Percentiles rank a stretch among this genome's conserved stretches.
These are phyloP conservation scores for Stegastes partitus DNA, from an alignment of 2,113 vertebrate species.

Conservation along the genomic window DNA sequence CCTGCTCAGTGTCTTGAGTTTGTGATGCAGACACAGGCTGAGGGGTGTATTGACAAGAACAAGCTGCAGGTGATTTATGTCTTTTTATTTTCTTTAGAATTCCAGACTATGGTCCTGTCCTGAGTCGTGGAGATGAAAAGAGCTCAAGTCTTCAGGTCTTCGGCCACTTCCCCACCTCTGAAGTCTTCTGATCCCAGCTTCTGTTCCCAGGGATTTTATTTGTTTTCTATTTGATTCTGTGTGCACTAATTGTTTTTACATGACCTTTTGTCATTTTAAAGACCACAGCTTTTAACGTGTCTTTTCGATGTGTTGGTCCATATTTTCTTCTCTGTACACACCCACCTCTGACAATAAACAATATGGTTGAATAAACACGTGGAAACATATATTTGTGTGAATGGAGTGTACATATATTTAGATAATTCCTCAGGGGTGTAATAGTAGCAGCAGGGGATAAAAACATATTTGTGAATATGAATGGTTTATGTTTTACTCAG, in stretches of 20 bases:
- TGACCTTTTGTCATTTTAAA: conserved; percentile 46
- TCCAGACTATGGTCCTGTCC: conserved; percentile 93
- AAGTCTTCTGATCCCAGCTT: conserved; percentile 36
- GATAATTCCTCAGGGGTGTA: too few species aligned
- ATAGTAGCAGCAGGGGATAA: too few species aligned
- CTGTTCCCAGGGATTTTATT: conserved; percentile 29
- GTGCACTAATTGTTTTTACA: conserved; percentile 36
- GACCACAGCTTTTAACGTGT: conserved; percentile 48
- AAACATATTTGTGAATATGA: too few species aligned
- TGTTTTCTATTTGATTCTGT: conserved; percentile 58
- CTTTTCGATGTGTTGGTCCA: conserved; percentile 39
- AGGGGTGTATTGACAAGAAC: background rate
- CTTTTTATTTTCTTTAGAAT: conserved; percentile 85
- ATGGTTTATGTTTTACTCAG: too few species aligned
- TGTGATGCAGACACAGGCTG: background rate
- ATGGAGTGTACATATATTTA: background rate
- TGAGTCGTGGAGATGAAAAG: conserved; percentile 75
- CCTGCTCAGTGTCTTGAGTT: background rate
- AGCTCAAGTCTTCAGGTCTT: conserved; percentile 18
- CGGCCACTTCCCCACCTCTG: conserved; percentile 19
- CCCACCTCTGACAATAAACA: conserved; percentile 52
- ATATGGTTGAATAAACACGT: conserved; percentile 77
- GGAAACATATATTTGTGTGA: conserved; percentile 47
- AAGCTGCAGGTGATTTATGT: background rate
- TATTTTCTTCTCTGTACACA: conserved; percentile 51